Evolutionary conservation across 64 coral and sea anemone genomes (phyloP), one percentile per base, ranked within the genome.

Genomic region (Stylophora pistillata): DNA sequence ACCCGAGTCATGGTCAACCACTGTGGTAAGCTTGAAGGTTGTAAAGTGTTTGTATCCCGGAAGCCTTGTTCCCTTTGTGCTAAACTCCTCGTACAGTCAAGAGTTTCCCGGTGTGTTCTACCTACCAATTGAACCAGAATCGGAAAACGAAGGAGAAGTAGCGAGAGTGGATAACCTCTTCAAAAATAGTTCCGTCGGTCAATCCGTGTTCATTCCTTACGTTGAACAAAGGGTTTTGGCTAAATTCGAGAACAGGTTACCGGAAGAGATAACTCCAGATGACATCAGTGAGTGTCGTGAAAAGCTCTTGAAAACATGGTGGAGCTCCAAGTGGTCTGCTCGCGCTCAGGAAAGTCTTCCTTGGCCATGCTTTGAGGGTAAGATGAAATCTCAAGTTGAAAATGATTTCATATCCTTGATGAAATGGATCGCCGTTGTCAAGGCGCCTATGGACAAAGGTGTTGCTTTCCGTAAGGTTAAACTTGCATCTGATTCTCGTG

Each of bases 71-170:
- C 93, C 5, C 25, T 87, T 20, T 95, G 93, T 69, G 89, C 85
- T 1, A 95, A 95, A 41, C 85, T 95, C 23, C 83, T 95, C 14
- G 89, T 87, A 14, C 93, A 95, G 66, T 73, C 89, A 32, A 74
- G 61, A 87, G 93, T 95, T 71, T 58, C 32, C 7, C 85, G 85
- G n/a, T 83, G 89, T 95, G 41, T 81, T 79, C 33, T 95, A 87
- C 47, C 77, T 95, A 18, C 93, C 93, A 26, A 55, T 91, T 16
- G 78, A 82, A 61, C 93, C 93, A 80, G 93, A 95, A 76, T 64
- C 74, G 58, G 60, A 92, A 53, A 26, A 53, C 13, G 20, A 86
- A 47, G 73, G 47, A 27, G 55, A 91, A 64, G 5, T 86, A 58
- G 84, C 47, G 3, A 34, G 61, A 13, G 66, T 77, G 16, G 89